Evolutionary conservation across 2,797 vertebrate genomes (phyloP).

Genomic region (Hydrocynus forskahlii): DNA sequence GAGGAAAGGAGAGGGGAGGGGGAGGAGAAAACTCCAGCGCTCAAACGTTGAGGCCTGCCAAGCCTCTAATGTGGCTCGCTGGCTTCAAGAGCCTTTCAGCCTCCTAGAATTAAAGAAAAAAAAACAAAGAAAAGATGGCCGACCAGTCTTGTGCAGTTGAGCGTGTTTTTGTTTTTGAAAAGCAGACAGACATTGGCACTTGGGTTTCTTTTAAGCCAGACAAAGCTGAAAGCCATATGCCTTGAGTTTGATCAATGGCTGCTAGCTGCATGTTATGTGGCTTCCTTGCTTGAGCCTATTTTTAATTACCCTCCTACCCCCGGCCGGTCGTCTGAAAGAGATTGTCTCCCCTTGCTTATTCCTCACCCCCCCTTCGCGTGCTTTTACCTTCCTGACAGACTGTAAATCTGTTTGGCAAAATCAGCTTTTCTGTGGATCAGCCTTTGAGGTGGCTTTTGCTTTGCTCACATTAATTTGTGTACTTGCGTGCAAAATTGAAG

Average conservation of each 20-base stretch:
- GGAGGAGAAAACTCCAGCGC: not conserved
- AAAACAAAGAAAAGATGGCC: not conserved
- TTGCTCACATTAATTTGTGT: constrained; percentile 41
- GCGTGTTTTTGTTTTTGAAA: constrained; percentile 32
- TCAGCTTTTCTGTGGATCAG: constrained; percentile 13
- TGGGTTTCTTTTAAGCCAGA: constrained; percentile 26
- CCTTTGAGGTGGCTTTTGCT: constrained; percentile 14
- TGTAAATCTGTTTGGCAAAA: constrained; percentile 19
- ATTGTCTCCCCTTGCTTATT: not conserved
- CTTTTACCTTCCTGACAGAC: not conserved
- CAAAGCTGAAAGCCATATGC: constrained; percentile 42
- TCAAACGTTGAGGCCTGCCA: constrained; percentile 26
- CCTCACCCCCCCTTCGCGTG: not conserved
- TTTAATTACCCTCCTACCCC: constrained; percentile 47
- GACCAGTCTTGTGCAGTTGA: constrained; percentile 23
- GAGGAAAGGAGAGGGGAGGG: not conserved
- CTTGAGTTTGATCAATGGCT: constrained; percentile 34
- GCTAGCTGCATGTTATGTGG: constrained; percentile 34
- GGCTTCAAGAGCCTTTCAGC: constrained; percentile 27
- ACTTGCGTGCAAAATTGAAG: constrained; percentile 35
- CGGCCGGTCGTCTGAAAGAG: constrained; percentile 21
- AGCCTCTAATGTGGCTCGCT: constrained; percentile 42
- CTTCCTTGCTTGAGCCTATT: constrained; percentile 34
- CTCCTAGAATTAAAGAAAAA: not conserved
- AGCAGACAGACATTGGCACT: constrained; percentile 30